phyloP scores from a whole-genome alignment of 2,888 invertebrate species.

The Tortrix viridana region DNA sequence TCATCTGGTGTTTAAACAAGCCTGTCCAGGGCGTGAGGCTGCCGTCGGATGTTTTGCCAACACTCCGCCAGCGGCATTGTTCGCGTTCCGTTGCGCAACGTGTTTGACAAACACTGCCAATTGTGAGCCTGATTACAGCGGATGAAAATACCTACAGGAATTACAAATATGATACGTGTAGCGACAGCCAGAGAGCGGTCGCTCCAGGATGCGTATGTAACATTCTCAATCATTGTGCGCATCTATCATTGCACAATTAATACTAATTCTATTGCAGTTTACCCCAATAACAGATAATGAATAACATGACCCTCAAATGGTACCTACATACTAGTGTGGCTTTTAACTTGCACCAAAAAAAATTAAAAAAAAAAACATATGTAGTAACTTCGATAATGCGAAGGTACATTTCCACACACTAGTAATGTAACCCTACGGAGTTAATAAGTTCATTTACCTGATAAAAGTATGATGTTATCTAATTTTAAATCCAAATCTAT shows the following conservation, averaged over 20 bases:
- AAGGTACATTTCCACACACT: too few relatives aligned
- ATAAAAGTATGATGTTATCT: too few relatives aligned
- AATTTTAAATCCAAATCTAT: too few relatives aligned
- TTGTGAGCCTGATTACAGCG: slow-evolving; percentile 65
- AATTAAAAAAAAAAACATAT: too few relatives aligned
- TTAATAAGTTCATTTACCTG: too few relatives aligned
- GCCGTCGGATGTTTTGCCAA: slow-evolving; percentile 73
- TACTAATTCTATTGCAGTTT: neutral
- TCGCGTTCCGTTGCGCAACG: slow-evolving; percentile 72
- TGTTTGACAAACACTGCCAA: slow-evolving; percentile 75
- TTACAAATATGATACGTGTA: slow-evolving; percentile 27
- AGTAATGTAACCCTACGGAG: too few relatives aligned
- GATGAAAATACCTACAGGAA: slow-evolving; percentile 56
- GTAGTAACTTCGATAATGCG: too few relatives aligned
- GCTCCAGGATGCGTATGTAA: neutral
- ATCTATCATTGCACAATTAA: neutral
- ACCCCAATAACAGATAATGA: neutral
- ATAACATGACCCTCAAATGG: too few relatives aligned
- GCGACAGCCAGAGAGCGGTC: neutral
- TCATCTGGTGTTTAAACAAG: slow-evolving; percentile 16
- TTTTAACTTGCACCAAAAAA: too few relatives aligned
- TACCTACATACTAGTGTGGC: too few relatives aligned
- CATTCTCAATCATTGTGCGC: neutral
- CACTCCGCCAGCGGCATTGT: slow-evolving; percentile 69
- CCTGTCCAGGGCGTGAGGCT: slow-evolving; percentile 15